Conservation (phyloP, 2,113 vertebrate species). For the Lethenteron camtschaticum region DNA sequence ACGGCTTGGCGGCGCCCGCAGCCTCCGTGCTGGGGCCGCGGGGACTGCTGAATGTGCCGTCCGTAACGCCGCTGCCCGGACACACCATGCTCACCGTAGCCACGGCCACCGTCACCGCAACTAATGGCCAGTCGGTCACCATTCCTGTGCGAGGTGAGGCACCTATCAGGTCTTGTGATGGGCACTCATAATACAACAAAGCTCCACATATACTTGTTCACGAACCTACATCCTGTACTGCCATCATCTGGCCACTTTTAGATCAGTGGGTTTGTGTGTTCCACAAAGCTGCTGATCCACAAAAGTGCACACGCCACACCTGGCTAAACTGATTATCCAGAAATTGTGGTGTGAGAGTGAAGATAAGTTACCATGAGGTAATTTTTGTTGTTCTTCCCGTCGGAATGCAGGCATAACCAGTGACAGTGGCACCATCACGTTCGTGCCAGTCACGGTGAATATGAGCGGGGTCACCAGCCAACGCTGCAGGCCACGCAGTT, state of each 20-base stretch:
- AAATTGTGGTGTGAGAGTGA: not conserved
- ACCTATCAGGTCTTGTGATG: no score
- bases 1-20: no score
- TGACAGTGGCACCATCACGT: conserved; percentile 34
- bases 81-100: conserved; percentile 38
- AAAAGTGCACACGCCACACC: no score
- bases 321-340: no score
- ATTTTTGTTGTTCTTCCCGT: not conserved
- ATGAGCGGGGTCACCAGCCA: conserved; percentile 19
- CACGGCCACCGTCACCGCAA: conserved; percentile 20
- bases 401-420: conserved; percentile 27
- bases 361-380: not conserved
- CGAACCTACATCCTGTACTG: no score
- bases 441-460: conserved; percentile 40
- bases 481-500: conserved; percentile 1
- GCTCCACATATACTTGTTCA: no score
- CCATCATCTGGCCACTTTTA: no score
- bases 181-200: no score
- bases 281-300: no score
- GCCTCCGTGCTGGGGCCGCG: no score
- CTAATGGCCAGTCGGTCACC: conserved; percentile 33
- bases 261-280: no score
- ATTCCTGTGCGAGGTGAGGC: conserved; percentile 49
- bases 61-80: conserved; percentile 23
- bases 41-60: not conserved